Base-by-base conservation (phyloP, 1,140 invertebrate genomes). In the Bombyx mandarina region DNA sequence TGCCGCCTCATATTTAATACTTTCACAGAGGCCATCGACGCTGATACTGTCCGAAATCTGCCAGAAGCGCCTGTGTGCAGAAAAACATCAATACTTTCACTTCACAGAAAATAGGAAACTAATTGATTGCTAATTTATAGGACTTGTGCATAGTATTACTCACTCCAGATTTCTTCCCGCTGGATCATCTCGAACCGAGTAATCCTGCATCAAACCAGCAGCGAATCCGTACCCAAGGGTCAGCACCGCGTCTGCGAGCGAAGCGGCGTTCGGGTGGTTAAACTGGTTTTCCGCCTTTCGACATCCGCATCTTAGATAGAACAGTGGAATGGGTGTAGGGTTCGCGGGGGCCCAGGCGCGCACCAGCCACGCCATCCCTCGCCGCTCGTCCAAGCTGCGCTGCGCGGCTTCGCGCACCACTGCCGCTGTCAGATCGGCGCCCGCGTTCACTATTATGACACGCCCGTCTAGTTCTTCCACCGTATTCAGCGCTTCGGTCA, bases 281-380 rank as follows among this genome's bases (percentile, higher is more conserved):
- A 35, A 35, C 26, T 35, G 26, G 26, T 35, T 35, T 35, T 35
- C 26, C 2, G 26, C 26, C 26, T 35, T 2, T 5, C 26, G 26
- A 35, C 50, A 51, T 35, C 10, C 18, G n/a, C 26, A 51, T 6
- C 22, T 10, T 51, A 51, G 26, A 8, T 22, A 35, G 3, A 42
- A 51, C 22, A 51, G 6, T 8, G 22, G 50, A 22, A 51, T 3
- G 45, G 46, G 3, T 18, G 52, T 52, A 1, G 26, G 50, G n/a
- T 8, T 43, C 8, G 10, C 2, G 18, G 8, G 9, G 70, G 70
- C 8, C 61, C 73, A 18, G 46, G 48, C 18, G 18, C 44, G 18
- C 9, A 8, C 9, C 43, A 54, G 5, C 52, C 52, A 54, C 43
- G 43, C 52, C 35, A 12, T 12, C 43, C 43, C 52, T 3, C 8